Evolutionary conservation across 2,797 vertebrate genomes (phyloP), one percentile per base, ranked within the genome.

Genomic region (Borostomias antarcticus): DNA sequence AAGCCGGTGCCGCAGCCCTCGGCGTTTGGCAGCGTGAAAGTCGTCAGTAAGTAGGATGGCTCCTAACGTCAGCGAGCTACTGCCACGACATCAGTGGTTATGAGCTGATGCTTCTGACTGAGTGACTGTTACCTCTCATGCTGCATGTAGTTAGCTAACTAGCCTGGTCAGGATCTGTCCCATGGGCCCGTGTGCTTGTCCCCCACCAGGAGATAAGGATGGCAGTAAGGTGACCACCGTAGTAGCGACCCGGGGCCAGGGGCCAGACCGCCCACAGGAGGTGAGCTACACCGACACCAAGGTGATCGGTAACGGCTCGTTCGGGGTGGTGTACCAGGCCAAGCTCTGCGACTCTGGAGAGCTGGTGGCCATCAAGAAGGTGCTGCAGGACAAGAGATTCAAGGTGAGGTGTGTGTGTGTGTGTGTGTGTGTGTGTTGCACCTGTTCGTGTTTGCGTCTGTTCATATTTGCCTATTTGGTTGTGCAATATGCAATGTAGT

Each of bases 211-310:
- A 90, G 94, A 95, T 83, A 95, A 94, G 78, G 94, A 95, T 84
- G 94, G 94, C 88, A 93, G 94, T 78, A 95, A 95, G 79, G 93
- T 95, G 70, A 95, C 94, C 66, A 95, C 94, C 48, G 94, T 95
- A 73, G 93, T 94, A 73, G 94, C 94, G 66, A 95, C 93, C 75
- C 94, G 93, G 48, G 94, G 94, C 54, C 94, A 95, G 80, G 94
- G 94, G 70, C 93, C 94, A 0, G 94, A 95, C 76, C 90, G 93
- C 85, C 93, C 93, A 58, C 94, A 95, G 72, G 94, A 95, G 89
- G 94, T 95, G 83, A 94, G 92, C 84, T 95, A 95, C 81, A 93
- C 92, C 33, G 94, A 95, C 80, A 95, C 93, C 64, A 95, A 94
- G 86, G 94, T 95, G 73, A 95, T 95, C 72, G 94, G 94, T 30